Conservation (phyloP, 1,140 invertebrate genomes). For the Chlorops oryzae region DNA sequence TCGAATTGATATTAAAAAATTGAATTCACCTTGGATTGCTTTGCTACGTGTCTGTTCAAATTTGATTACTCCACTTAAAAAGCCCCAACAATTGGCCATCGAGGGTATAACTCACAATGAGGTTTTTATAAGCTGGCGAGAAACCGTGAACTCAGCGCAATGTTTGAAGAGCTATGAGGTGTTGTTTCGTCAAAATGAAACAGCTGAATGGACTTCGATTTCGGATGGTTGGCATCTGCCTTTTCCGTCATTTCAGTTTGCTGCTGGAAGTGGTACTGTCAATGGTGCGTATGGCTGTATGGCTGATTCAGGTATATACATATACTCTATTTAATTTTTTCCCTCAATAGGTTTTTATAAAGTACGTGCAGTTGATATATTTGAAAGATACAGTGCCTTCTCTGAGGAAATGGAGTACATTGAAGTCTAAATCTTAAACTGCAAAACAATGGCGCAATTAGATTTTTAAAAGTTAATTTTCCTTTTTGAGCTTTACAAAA, state of each 20-base stretch:
- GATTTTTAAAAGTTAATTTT: background rate
- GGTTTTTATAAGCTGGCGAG: constrained; percentile 39
- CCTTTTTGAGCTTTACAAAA: too few species aligned
- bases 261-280: constrained; percentile 18
- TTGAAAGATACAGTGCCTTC: constrained; percentile 32
- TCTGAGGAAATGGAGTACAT: constrained; percentile 40
- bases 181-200: constrained; percentile 26
- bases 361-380: constrained; percentile 37
- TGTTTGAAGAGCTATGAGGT: constrained; percentile 43
- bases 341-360: constrained; percentile 36
- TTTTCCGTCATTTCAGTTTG: constrained; percentile 40
- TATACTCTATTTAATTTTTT: background rate
- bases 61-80: constrained; percentile 23
- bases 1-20: background rate
- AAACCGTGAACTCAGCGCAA: constrained; percentile 25
- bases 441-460: background rate
- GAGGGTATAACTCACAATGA: constrained; percentile 28
- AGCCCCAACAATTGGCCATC: constrained; percentile 27
- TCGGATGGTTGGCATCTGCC: constrained; percentile 36
- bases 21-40: constrained; percentile 31
- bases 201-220: constrained; percentile 28
- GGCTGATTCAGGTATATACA: background rate
- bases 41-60: constrained; percentile 36
- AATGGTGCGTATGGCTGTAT: constrained; percentile 22
- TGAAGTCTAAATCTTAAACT: constrained; percentile 37